Conservation (phyloP, 2,888 invertebrate genomes). For the Exephanes ischioxanthus region DNA sequence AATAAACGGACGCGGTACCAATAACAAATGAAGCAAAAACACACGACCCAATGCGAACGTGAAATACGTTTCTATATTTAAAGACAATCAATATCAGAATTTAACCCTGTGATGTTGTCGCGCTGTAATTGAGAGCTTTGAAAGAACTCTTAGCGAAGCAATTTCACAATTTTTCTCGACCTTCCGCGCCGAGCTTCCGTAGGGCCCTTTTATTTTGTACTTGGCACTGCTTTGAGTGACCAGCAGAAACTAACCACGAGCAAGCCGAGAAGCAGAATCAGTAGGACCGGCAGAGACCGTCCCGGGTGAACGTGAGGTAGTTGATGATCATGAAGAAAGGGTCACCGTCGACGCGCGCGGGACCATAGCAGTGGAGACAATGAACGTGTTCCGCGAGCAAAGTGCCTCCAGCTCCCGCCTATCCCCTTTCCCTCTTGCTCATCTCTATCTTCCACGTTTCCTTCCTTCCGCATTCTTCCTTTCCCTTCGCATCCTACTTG, state of each 20-base stretch:
- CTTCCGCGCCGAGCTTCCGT: conserved; percentile 9
- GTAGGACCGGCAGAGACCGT: conserved; percentile 61
- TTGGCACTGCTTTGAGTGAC: conserved; percentile 74
- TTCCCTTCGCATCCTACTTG: conserved; percentile 19
- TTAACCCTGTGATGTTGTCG: not conserved
- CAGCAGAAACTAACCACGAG: conserved; percentile 33
- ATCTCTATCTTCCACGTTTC: conserved; percentile 42
- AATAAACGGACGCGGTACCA: conserved; percentile 7
- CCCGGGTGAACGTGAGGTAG: conserved; percentile 73
- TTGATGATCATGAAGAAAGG: conserved; percentile 79
- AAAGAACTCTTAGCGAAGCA: conserved; percentile 25
- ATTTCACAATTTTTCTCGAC: conserved; percentile 71
- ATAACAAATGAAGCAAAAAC: not conserved
- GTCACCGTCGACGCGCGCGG: conserved; percentile 68
- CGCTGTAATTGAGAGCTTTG: not conserved
- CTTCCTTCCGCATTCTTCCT: conserved; percentile 49
- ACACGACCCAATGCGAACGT: not conserved
- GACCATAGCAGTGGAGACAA: conserved; percentile 75
- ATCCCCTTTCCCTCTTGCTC: conserved; percentile 36
- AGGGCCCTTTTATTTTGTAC: conserved; percentile 73
- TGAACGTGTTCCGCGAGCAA: conserved; percentile 80
- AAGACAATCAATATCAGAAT: not conserved
- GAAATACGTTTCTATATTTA: not conserved
- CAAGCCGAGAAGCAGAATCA: conserved; percentile 55
- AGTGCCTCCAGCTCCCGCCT: conserved; percentile 70